Conservation (phyloP, 2,888 invertebrate genomes). For the Cyclophora punctaria region DNA sequence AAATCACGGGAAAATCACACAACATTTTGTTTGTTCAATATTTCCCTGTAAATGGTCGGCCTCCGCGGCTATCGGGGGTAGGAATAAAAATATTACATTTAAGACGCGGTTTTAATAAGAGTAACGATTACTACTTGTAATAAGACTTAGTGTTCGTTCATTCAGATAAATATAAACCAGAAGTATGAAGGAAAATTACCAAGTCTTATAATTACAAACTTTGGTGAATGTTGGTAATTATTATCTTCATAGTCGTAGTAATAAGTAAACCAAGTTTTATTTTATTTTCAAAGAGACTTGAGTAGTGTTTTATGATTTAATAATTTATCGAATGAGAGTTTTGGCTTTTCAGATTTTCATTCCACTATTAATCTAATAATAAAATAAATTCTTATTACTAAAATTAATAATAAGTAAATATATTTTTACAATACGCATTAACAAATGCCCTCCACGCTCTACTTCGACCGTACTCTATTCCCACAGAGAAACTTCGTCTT, state of each 20-base stretch:
- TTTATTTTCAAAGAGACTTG: neutral
- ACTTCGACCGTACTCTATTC: neutral
- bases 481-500: slow-evolving; percentile 27
- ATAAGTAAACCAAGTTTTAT: no score
- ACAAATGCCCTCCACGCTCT: neutral
- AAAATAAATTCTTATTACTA: no score
- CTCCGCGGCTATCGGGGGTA: slow-evolving; percentile 7
- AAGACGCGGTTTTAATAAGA: no score
- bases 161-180: no score
- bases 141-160: no score
- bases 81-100: slow-evolving; percentile 15
- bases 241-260: no score
- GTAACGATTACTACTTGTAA: no score
- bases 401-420: no score
- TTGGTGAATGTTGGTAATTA: no score
- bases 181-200: no score
- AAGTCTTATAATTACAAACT: no score
- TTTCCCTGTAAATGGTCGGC: slow-evolving; percentile 7
- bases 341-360: neutral
- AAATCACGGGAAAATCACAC: slow-evolving; percentile 1
- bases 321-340: neutral
- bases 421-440: neutral
- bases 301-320: slow-evolving; percentile 8
- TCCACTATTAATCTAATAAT: neutral
- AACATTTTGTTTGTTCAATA: slow-evolving; percentile 4